These are phyloP conservation scores for Drosophila merina DNA, from an alignment of 2,888 invertebrate species.

Conservation along the genomic window DNA sequence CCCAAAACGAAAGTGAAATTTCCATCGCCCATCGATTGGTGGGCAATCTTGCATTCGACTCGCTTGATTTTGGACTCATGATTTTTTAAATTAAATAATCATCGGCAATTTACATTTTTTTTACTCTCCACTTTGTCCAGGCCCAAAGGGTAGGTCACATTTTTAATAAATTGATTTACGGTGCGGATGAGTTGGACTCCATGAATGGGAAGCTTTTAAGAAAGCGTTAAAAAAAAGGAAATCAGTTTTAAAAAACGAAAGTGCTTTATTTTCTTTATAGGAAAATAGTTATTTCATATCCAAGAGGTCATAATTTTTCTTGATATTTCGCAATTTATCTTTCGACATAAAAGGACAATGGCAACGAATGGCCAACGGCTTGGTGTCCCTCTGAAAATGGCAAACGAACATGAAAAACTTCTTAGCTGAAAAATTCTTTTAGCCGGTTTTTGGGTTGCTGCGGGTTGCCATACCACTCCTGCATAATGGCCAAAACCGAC, in stretches of 20 bases:
- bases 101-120: conserved; percentile 38
- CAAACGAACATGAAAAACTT: conserved; percentile 75
- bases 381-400: conserved; percentile 54
- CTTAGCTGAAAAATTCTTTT: conserved; percentile 70
- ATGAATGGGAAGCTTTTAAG: background rate
- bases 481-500: conserved; percentile 29
- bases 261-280: background rate
- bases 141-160: conserved; percentile 21
- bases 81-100: conserved; percentile 42
- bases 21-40: conserved; percentile 51
- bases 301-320: background rate
- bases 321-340: background rate
- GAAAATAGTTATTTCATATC: too few species aligned
- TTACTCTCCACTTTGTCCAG: conserved; percentile 1
- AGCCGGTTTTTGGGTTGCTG: conserved; percentile 67
- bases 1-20: conserved; percentile 69
- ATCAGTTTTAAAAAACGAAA: background rate
- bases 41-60: conserved; percentile 42
- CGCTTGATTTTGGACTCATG: conserved; percentile 35
- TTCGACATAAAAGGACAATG: conserved; percentile 40
- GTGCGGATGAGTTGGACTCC: conserved; percentile 6
- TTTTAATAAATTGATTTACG: conserved; percentile 42
- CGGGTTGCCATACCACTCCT: conserved; percentile 60
- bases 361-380: conserved; percentile 19
- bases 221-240: background rate